These are phyloP conservation scores for Aphyosemion australe DNA, from an alignment of 2,113 vertebrate species.

Conservation along the genomic window DNA sequence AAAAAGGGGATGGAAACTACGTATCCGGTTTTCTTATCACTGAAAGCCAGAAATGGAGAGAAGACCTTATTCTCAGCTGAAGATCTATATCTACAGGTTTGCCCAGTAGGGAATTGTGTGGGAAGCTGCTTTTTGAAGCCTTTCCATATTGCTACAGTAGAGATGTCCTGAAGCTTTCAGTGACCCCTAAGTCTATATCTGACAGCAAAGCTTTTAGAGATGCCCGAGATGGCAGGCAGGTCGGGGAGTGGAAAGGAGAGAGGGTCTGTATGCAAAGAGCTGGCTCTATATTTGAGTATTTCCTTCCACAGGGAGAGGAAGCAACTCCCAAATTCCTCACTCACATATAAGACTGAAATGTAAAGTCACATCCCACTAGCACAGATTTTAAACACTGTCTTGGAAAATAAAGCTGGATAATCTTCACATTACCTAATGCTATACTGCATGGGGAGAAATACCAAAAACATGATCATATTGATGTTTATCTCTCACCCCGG, in stretches of 20 bases:
- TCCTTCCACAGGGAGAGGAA: slow-evolving; percentile 36
- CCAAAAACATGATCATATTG: not conserved
- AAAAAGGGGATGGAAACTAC: not conserved
- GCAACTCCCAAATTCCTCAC: slow-evolving; percentile 29
- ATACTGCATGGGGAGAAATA: not conserved
- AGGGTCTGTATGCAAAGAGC: slow-evolving; percentile 26
- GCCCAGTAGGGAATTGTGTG: slow-evolving; percentile 30
- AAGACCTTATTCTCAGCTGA: slow-evolving; percentile 33
- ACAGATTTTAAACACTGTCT: slow-evolving; percentile 12
- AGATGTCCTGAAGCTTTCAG: slow-evolving; percentile 42
- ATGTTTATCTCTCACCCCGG: not conserved
- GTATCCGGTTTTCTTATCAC: slow-evolving; percentile 51
- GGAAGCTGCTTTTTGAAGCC: slow-evolving; percentile 39
- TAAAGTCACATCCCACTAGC: slow-evolving; percentile 12
- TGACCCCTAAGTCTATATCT: slow-evolving; percentile 58
- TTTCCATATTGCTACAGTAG: slow-evolving; percentile 31
- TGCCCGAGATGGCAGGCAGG: slow-evolving; percentile 39
- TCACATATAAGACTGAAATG: not conserved
- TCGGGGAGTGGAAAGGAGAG: slow-evolving; percentile 42
- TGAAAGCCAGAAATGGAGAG: slow-evolving; percentile 32
- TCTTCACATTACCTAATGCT: not conserved
- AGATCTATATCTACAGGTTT: slow-evolving; percentile 61
- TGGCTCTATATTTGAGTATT: slow-evolving; percentile 41
- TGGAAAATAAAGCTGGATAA: slow-evolving; percentile 8
- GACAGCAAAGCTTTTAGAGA: slow-evolving; percentile 51